Conservation (phyloP, 1,140 invertebrate genomes). For the Bilobella aurantiaca region DNA sequence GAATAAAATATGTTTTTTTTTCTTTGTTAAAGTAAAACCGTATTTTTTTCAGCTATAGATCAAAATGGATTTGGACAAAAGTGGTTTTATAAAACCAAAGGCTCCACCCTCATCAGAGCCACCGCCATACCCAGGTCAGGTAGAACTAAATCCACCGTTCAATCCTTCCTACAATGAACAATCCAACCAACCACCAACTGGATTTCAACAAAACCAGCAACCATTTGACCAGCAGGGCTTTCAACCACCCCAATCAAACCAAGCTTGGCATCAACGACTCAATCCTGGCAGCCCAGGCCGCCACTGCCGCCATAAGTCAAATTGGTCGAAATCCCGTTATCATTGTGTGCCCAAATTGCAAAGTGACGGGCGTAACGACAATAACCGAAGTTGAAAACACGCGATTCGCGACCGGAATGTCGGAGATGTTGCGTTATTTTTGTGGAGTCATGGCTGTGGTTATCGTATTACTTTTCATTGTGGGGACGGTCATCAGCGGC, state of each 20-base stretch:
- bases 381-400: neutral
- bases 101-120: no score
- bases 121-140: no score
- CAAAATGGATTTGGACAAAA: no score
- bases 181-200: neutral
- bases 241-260: neutral
- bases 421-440: neutral
- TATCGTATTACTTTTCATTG: neutral
- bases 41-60: no score
- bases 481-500: neutral
- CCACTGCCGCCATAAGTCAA: neutral
- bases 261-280: conserved; percentile 1
- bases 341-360: neutral
- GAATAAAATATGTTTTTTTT: no score
- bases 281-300: neutral
- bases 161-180: no score
- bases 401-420: neutral
- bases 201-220: neutral
- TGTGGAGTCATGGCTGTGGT: neutral
- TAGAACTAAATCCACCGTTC: no score
- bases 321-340: neutral
- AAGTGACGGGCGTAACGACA: neutral
- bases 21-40: no score
- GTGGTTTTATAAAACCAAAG: no score
- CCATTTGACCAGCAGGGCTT: neutral